Evolutionary conservation across 2,113 vertebrate genomes (phyloP).

Genomic region (Aythya baeri): DNA sequence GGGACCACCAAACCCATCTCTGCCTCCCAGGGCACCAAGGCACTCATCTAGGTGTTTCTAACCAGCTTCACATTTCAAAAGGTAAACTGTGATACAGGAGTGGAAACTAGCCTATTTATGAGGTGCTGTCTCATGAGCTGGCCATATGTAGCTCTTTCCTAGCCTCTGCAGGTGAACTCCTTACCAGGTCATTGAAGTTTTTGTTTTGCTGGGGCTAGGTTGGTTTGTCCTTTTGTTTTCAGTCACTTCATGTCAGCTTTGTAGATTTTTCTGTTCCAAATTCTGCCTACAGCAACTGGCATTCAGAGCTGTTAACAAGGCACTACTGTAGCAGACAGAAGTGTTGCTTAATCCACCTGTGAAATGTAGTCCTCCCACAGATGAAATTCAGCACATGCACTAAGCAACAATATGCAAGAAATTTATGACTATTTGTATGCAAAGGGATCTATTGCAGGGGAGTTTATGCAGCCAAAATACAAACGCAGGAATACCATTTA

Average conservation of each 20-base stretch:
- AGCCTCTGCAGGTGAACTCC: background rate
- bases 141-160: background rate
- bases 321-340: background rate
- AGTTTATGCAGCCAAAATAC: background rate
- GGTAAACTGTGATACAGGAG: background rate
- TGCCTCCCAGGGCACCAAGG: background rate
- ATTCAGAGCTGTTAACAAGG: background rate
- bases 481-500: background rate
- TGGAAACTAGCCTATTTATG: background rate
- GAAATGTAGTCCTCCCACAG: background rate
- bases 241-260: background rate
- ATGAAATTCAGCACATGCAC: background rate
- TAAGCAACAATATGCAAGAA: background rate
- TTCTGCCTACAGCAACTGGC: background rate
- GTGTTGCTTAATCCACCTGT: background rate
- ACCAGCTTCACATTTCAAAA: background rate
- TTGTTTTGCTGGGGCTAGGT: background rate
- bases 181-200: background rate
- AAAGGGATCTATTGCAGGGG: background rate
- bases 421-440: background rate
- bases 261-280: background rate
- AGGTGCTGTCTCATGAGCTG: background rate
- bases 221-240: background rate
- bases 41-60: background rate
- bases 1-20: rapidly evolving